Conservation (phyloP, 2,113 vertebrate species). For the Hemiscyllium ocellatum region DNA sequence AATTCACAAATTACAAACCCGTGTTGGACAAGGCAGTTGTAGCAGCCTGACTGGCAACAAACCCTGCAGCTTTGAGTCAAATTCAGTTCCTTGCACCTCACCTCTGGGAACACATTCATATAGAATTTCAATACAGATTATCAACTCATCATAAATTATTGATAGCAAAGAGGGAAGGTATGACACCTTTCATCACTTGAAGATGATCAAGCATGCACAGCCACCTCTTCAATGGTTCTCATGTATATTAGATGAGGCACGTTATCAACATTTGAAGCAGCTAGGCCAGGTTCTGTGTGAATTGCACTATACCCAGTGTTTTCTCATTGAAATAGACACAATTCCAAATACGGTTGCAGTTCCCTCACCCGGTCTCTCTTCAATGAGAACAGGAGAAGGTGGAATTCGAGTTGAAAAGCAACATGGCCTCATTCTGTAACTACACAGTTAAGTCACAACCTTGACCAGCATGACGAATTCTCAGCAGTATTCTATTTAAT, state of each 20-base stretch:
- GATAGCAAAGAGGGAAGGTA: not conserved
- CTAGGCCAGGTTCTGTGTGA: not conserved
- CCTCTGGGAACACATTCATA: not conserved
- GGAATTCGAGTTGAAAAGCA: not conserved
- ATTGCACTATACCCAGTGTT: not conserved
- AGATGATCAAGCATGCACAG: not conserved
- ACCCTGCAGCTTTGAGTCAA: not conserved
- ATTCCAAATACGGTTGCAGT: not conserved
- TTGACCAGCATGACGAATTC: not conserved
- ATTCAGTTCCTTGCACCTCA: not conserved
- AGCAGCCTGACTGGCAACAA: not conserved
- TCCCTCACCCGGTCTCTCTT: not conserved
- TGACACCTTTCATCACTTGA: conserved; percentile 1
- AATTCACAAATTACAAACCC: not conserved
- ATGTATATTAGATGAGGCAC: not conserved
- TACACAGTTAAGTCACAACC: not conserved
- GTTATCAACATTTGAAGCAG: not conserved
- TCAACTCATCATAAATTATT: not conserved
- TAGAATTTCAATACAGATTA: not conserved
- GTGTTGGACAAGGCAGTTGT: not conserved
- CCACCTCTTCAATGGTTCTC: not conserved
- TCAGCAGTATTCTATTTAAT: not conserved
- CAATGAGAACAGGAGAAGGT: not conserved
- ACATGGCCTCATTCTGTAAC: too few relatives aligned
- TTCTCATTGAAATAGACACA: not conserved